Base-by-base conservation (phyloP, 2,888 invertebrate genomes). In the Xylota sylvarum region DNA sequence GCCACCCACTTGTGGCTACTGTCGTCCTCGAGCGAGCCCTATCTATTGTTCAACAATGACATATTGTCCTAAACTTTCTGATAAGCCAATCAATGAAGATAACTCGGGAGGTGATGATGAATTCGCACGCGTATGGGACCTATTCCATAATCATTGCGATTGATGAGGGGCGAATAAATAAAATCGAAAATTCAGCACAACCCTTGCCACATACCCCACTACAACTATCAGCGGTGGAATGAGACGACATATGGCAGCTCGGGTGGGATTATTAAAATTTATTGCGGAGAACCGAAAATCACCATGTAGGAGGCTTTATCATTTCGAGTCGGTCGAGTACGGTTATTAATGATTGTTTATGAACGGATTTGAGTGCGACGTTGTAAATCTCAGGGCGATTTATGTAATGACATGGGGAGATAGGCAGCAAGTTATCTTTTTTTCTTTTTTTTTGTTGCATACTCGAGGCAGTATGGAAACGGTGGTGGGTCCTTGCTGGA, bases 291-390 rank as follows among this genome's bases (percentile, higher is more conserved):
- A 74, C 74, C 84, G 69, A 84, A 84, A 84, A 74, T 79, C 55
- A 69, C 56, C 79, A 74, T 84, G 84, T 84, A 70, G 69, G 74
- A 56, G 64, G 50, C 74, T 79, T 74, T 84, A 84, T 84, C 79
- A 70, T 64, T 70, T 43, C 46, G 43, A 52, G 43, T 78, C 67
- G 58, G 37, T 43, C 17, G 58, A 72, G 73, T 55, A 46, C 73
- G 79, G 73, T 84, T 84, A 84, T 84, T 79, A 84, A 84, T 79
- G 74, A 84, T 79, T 79, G 79, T 73, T 74, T 56, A 69, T 64
- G 19, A 74, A 79, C 52, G 62, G 69, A 74, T 84, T 84, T 64
- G 79, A 79, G 79, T 84, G 69, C 69, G 72, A 55, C 60, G 72
- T 83, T 84, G 84, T 84, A 74, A 84, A 84, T 84, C 84, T 84